Evolutionary conservation across 2,888 invertebrate species (phyloP).

Genomic region (Entomobrya proxima): DNA sequence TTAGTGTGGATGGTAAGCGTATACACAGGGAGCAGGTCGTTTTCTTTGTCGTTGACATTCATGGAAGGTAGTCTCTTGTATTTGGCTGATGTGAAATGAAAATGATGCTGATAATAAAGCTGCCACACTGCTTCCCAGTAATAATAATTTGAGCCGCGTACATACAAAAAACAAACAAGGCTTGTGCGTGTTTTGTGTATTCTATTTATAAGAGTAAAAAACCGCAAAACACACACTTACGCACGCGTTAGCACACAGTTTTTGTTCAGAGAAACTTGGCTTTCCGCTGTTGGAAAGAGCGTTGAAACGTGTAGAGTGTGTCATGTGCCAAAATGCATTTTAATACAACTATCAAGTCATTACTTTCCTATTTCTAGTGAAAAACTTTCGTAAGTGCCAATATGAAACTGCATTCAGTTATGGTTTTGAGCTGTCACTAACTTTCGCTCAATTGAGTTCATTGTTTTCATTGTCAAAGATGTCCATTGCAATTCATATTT

Average conservation of each 20-base stretch:
- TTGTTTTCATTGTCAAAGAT: background rate
- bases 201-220: too few relatives aligned
- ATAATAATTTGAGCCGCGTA: conserved; percentile 3
- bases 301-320: too few relatives aligned
- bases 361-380: too few relatives aligned
- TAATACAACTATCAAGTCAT: too few relatives aligned
- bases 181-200: too few relatives aligned
- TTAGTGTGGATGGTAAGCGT: background rate
- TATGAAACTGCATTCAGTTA: background rate
- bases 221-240: too few relatives aligned
- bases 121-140: conserved; percentile 4
- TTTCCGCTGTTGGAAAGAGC: too few relatives aligned
- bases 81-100: conserved; percentile 50
- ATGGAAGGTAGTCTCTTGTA: conserved; percentile 45
- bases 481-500: background rate
- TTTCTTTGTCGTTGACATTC: conserved; percentile 58
- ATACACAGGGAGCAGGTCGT: background rate
- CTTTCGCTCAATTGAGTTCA: background rate
- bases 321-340: too few relatives aligned
- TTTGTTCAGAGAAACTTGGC: too few relatives aligned
- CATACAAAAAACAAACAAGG: background rate
- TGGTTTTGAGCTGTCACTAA: background rate
- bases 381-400: too few relatives aligned
- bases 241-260: too few relatives aligned
- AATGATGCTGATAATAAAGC: conserved; percentile 34